Evolutionary conservation across 2,113 vertebrate genomes (phyloP), one percentile per base, ranked within the genome.

Genomic region (Bufo gargarizans): DNA sequence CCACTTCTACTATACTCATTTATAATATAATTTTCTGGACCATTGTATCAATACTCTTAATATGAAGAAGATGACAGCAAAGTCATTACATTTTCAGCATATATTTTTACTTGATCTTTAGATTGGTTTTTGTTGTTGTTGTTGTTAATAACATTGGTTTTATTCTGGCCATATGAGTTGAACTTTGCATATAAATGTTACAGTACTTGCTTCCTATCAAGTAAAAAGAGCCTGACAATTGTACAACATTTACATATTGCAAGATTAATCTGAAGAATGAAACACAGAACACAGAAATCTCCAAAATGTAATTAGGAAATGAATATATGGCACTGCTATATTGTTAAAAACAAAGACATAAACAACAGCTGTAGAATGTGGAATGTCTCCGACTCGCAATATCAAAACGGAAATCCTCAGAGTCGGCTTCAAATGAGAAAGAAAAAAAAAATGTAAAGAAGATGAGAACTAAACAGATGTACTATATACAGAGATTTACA

Each of bases 361-460:
- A 83, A 71, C 82, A 84, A 84, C 82, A 84, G 82, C 81, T 84
- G 82, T 55, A 71, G 63, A 84, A 53, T 84, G 82, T 55, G 50
- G 49, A 84, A 84, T 84, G 49, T 84, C 63, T 84, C 63, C 55
- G 65, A 55, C 49, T 69, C 16, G n/a, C 59, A 33, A 84, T 84
- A 71, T 84, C 82, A 84, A 84, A 71, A 49, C 4, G 7, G 82
- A 84, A 55, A 84, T 55, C 49, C 82, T 71, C 58, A 84, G 71
- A 84, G 47, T 71, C 12, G 22, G 20, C 49, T 71, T 67, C 20
- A 84, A 84, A 84, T 22, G 11, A 22, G 63, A 50, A 76, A 76
- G 5, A 43, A 43, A 56, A 80, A n/a, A 80, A 58, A 61, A 58
- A 79, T 55, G 53, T 6, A 61, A 61, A 16, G 12, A 67, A 82